phyloP scores from a whole-genome alignment of 1,140 invertebrate species.

The Drosophila aff. region DNA sequence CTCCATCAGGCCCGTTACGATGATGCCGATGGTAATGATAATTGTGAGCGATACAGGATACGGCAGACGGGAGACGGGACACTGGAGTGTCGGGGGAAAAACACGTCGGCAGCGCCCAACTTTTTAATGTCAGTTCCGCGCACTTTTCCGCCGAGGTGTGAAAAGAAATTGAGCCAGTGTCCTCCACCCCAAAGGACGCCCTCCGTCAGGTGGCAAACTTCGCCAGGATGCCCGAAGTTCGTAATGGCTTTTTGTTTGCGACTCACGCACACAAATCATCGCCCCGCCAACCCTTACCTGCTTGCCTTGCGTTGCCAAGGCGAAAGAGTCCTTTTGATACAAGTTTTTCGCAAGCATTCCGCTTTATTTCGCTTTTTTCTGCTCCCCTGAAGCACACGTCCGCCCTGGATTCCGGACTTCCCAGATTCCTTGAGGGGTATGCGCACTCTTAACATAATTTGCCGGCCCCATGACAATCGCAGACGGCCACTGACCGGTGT shows the following conservation, averaged over 20 bases:
- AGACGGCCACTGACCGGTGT: conserved; percentile 31
- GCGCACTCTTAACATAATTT: conserved; percentile 62
- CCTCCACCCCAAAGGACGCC: conserved; percentile 14
- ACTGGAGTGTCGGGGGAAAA: not conserved
- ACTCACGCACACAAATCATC: conserved; percentile 45
- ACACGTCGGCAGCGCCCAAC: conserved; percentile 57
- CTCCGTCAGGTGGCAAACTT: conserved; percentile 31
- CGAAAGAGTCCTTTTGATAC: conserved; percentile 47
- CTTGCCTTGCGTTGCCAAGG: conserved; percentile 37
- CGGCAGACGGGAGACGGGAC: not conserved
- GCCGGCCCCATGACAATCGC: conserved; percentile 53
- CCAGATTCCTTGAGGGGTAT: conserved; percentile 1
- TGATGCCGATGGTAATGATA: conserved; percentile 34
- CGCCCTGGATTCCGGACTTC: not conserved
- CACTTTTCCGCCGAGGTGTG: conserved; percentile 58
- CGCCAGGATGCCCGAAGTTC: conserved; percentile 40
- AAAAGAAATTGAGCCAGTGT: conserved; percentile 40
- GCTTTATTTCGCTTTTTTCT: not conserved
- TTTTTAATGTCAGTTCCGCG: conserved; percentile 71
- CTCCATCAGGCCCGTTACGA: conserved; percentile 12
- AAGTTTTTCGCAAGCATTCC: conserved; percentile 48
- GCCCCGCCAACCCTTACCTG: conserved; percentile 31
- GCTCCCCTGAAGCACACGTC: conserved; percentile 4
- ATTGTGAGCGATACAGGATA: conserved; percentile 17
- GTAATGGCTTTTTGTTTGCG: conserved; percentile 75